Conservation (phyloP, 1,140 invertebrate genomes). For the Dufourea novaeangliae region DNA sequence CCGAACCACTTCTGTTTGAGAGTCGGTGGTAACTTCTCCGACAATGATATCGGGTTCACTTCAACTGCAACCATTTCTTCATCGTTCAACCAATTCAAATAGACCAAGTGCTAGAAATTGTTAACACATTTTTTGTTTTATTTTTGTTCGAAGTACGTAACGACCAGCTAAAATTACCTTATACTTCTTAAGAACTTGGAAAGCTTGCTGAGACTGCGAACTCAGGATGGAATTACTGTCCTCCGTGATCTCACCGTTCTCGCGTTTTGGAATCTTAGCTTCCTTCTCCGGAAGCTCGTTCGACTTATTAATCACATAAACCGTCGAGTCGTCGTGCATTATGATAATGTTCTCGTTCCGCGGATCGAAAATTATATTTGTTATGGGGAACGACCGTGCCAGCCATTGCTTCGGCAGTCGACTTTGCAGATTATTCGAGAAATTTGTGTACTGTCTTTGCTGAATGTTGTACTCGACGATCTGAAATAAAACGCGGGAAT, state of each 20-base stretch:
- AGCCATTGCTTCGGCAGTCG: constrained; percentile 80
- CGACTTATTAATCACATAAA: constrained; percentile 85
- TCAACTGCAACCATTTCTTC: constrained; percentile 87
- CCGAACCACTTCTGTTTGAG: constrained; percentile 85
- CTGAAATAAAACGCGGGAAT: constrained; percentile 72
- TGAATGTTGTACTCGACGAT: constrained; percentile 87
- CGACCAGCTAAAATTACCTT: constrained; percentile 72
- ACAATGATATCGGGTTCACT: constrained; percentile 84
- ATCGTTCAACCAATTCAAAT: constrained; percentile 82
- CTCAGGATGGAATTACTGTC: constrained; percentile 73
- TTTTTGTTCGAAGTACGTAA: constrained; percentile 6
- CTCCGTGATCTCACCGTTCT: constrained; percentile 73
- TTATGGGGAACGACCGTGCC: constrained; percentile 80
- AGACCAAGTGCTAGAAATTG: constrained; percentile 85
- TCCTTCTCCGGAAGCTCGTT: constrained; percentile 73
- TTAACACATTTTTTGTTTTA: neutral
- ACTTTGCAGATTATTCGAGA: constrained; percentile 81
- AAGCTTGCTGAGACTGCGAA: constrained; percentile 72
- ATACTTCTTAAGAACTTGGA: constrained; percentile 80
- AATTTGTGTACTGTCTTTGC: constrained; percentile 82
- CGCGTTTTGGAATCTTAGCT: constrained; percentile 77
- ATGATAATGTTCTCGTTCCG: constrained; percentile 84
- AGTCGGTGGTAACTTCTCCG: constrained; percentile 84
- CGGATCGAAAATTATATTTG: constrained; percentile 83
- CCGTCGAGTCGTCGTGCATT: constrained; percentile 84